Evolutionary conservation across 2,888 invertebrate species (phyloP), one percentile per base, ranked within the genome.

Genomic region (Scaeva pyrastri): DNA sequence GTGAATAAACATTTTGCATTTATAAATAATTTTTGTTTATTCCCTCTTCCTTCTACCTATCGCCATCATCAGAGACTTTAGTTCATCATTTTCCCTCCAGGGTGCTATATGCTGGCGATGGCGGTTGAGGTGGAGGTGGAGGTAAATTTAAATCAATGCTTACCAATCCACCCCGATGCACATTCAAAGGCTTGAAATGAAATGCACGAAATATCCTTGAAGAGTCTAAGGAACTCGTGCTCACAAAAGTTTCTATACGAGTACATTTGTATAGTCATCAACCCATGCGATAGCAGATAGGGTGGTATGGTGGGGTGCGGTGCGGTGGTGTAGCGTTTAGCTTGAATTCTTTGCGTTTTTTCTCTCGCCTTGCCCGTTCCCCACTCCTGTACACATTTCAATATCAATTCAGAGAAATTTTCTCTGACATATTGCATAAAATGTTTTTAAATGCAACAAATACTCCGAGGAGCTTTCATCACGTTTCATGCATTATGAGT

Each of bases 1-100:
- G 82, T 83, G 80, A 80, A 84, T 80, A 72, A 84, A 79, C 71
- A 84, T 84, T 84, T 80, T 84, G 87, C 83, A 83, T 87, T 87
- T 75, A 83, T 79, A 83, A 87, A 87, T 83, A 83, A 75, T 83
- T 87, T 87, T 79, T 71, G 73, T 82, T 77, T 78, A 70, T 70
- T 83, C 83, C 78, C 56, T 78, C 60, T 70, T 76, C 43, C 39
- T 66, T 72, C 55, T 56, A 43, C 36, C 52, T 52, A 68, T 31
- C 39, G 39, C 60, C 60, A 41, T 60, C 60, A 21, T 48, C 66
- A 45, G n/a, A 68, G 50, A 16, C 60, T 62, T 75, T 48, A 26
- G 79, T 71, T 77, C 55, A 76, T 76, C 82, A 73, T 50, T 43
- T 74, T 52, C 21, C 70, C 19, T 16, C 5, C 21, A 45, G 41